Evolutionary conservation across 2,113 vertebrate species (phyloP), one percentile per base, ranked within the genome.

Genomic region (Varanus salvator): DNA sequence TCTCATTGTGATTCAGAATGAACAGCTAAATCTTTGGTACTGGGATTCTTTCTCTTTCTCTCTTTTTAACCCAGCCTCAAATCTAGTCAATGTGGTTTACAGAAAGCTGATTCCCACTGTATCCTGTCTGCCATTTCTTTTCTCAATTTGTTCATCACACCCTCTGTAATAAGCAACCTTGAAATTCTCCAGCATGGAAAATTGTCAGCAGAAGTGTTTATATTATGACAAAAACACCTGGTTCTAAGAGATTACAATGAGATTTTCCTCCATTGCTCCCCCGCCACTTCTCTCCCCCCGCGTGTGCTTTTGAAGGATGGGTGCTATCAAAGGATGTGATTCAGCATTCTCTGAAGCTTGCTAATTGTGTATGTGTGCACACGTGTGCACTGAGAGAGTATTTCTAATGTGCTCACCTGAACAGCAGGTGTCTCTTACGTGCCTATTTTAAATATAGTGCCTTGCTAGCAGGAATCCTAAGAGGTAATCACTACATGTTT

Each of bases 71-170:
- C 34, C 44, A 86, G 34, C 7, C 72, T 87, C 80, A 89, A 87
- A 88, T 34, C 91, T 29, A 87, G 34, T 89, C 75, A 91, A 91
- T 54, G 87, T 72, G 83, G 82, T 0, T 86, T 90, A 87, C 78
- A 87, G n/a, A 12, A 91, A 85, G 91, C 93, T 90, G 94, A 84
- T 83, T 69, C 77, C 82, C 86, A 92, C 60, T 17, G 94, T 84
- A 85, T 87, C n/a, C 76, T 85, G 88, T 94, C 91, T 64, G 68
- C 90, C 91, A n/a, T 68, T 82, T 84, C 71, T 76, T 75, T 87
- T 87, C 83, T 93, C 72, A 19, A 38, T 86, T 80, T 94, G 89
- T 88, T 92, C 21, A 83, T 71, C 90, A 54, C 80, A 29, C 44
- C 27, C 27, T 54, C 31, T 83, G 89, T 31, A 75, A 34, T 89